Base-by-base conservation (phyloP, 1,140 invertebrate genomes). In the Drosophila pectinifera region DNA sequence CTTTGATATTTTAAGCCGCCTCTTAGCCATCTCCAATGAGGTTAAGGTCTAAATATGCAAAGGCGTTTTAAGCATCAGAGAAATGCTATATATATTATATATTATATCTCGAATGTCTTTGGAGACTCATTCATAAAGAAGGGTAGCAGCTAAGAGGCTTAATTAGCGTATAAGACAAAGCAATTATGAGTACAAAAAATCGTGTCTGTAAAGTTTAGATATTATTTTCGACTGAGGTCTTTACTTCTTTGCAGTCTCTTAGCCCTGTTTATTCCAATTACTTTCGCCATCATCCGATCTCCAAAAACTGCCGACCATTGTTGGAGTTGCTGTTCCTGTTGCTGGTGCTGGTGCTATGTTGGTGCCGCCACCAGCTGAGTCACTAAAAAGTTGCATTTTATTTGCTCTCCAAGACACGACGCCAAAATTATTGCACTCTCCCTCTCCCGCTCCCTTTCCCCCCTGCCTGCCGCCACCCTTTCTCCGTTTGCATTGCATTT, bases 321-420 rank as follows among this genome's bases (percentile, higher is more conserved):
- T 53, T 51, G 49, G 18, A 20, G 28, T 18, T 38, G 16, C 5
- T 34, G 26, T n/a, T 53, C 5, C 6, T 38, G 39, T 10, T 24
- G 14, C n/a, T 31, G 46, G 13, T 46, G 4, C 5, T 58, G 16
- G 45, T 58, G 13, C 16, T 57, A 5, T 31, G 55, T 14, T n/a
- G 6, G 6, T 36, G 28, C 61, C 58, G 73, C 74, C 63, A 51
- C 59, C 80, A 59, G 82, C 75, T 83, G 74, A 83, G 80, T 83
- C 74, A 83, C 80, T 83, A 83, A 83, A 83, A 83, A 83, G 80
- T 81, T 62, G 64, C 80, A 83, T 83, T 83, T 83, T 83, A 83
- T 83, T 82, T 82, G 73, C 74, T 77, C 79, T 82, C 56, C 74
- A 82, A 82, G 80, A 83, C 70, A 77, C 75, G 70, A 78, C 75